Conservation (phyloP, 2,113 vertebrate genomes). For the Clarias magur region DNA sequence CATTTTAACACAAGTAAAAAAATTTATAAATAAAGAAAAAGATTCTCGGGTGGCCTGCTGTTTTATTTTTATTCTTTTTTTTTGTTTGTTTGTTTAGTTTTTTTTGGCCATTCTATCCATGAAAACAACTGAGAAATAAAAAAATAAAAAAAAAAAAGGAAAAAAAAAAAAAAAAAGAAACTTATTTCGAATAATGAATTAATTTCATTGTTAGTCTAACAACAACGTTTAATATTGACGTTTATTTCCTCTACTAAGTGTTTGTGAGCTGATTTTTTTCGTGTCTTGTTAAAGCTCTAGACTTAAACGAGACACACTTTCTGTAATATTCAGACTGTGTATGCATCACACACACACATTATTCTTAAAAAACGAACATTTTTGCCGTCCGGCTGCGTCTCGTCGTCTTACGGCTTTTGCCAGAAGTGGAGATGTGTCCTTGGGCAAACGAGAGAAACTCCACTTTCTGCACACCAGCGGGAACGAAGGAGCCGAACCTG, state of each 20-base stretch:
- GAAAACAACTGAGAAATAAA: not conserved
- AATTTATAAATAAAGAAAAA: not conserved
- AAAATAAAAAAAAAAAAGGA: not conserved
- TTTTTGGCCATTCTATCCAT: not conserved
- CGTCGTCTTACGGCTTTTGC: not conserved
- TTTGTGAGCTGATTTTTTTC: not conserved
- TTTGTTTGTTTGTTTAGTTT: not conserved
- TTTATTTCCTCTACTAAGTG: not conserved
- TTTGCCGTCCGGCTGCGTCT: not conserved
- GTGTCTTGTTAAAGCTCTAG: not conserved
- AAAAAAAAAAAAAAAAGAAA: not conserved
- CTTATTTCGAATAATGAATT: not conserved
- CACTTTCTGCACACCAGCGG: not conserved
- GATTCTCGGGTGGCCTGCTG: not conserved
- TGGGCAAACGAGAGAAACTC: not conserved
- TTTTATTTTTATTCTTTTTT: not conserved
- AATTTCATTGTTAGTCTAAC: not conserved
- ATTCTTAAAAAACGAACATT: not conserved
- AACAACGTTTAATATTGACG: too few relatives aligned
- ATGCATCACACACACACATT: not conserved
- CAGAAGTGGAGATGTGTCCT: not conserved
- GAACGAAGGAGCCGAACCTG: conserved; percentile 32
- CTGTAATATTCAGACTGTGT: not conserved
- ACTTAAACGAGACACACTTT: not conserved
- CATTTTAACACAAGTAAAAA: not conserved